These are phyloP conservation scores for Phymanthus crucifer DNA, from an alignment of 92 coral and sea anemone species.

Conservation along the genomic window DNA sequence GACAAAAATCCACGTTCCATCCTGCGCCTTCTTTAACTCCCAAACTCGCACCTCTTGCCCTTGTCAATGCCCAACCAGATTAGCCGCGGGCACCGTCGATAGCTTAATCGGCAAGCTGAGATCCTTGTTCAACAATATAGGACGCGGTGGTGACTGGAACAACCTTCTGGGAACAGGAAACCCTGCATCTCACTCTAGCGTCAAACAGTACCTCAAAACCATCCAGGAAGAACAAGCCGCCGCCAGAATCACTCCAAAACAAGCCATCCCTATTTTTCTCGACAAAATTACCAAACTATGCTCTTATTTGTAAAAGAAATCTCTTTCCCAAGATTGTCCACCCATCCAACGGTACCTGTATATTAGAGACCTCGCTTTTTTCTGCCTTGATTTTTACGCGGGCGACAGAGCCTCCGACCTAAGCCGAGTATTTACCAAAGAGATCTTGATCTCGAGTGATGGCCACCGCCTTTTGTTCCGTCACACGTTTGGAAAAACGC, in stretches of 20 bases:
- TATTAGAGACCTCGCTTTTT: slow-evolving; percentile 42
- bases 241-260: slow-evolving; percentile 50
- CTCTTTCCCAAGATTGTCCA: slow-evolving; percentile 10
- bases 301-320: slow-evolving; percentile 1
- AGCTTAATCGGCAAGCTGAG: not conserved
- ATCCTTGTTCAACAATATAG: not conserved
- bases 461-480: slow-evolving; percentile 20
- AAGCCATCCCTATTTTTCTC: slow-evolving; percentile 49
- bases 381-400: slow-evolving; percentile 42
- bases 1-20: not conserved
- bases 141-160: slow-evolving; percentile 6
- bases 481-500: slow-evolving; percentile 52
- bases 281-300: slow-evolving; percentile 27
- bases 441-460: slow-evolving; percentile 12
- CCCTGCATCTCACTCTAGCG: not conserved
- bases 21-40: not conserved
- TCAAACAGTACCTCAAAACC: not conserved
- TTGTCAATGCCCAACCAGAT: not conserved
- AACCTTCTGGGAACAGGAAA: not conserved
- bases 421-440: slow-evolving; percentile 33
- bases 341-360: slow-evolving; percentile 33
- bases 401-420: slow-evolving; percentile 50
- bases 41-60: too few relatives aligned
- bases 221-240: slow-evolving; percentile 52
- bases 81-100: slow-evolving; percentile 5